phyloP scores from a whole-genome alignment of 2,113 vertebrate genomes.

The Misgurnus anguillicaudatus region DNA sequence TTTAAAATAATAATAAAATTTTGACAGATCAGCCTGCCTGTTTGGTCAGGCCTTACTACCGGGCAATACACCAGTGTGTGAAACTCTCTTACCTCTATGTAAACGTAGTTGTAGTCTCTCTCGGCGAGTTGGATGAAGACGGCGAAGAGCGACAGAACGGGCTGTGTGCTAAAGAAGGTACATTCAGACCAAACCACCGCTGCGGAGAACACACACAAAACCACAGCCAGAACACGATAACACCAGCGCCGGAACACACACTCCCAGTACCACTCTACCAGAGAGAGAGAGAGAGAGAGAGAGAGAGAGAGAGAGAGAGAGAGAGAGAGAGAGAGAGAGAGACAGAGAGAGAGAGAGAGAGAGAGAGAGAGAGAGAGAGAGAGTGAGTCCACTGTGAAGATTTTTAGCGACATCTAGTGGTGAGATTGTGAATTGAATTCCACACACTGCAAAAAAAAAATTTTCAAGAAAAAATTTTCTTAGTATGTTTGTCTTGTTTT shows the following conservation, averaged over 20 bases:
- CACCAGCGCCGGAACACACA: conserved; percentile 84
- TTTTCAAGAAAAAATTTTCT: no score
- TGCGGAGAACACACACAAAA: conserved; percentile 82
- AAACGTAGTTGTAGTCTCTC: conserved; percentile 88
- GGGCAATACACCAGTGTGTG: background rate
- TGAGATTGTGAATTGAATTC: no score
- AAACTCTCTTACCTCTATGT: conserved; percentile 83
- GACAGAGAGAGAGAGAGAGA: background rate
- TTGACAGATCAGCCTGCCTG: background rate
- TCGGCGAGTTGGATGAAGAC: conserved; percentile 89
- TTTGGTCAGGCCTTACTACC: no score
- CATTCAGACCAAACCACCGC: conserved; percentile 96
- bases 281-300: conserved; percentile 38
- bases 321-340: background rate
- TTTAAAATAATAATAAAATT: no score
- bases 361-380: background rate
- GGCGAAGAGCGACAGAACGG: conserved; percentile 89
- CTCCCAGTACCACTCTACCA: conserved; percentile 95
- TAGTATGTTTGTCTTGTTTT: no score
- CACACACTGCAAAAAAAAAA: no score
- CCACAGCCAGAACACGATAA: conserved; percentile 81
- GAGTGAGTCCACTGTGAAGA: no score
- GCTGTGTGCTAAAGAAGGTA: conserved; percentile 91
- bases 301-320: background rate
- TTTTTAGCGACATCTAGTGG: no score